Evolutionary conservation across 1,140 invertebrate genomes (phyloP), one percentile per base, ranked within the genome.

Genomic region (Lepidurus apus): DNA sequence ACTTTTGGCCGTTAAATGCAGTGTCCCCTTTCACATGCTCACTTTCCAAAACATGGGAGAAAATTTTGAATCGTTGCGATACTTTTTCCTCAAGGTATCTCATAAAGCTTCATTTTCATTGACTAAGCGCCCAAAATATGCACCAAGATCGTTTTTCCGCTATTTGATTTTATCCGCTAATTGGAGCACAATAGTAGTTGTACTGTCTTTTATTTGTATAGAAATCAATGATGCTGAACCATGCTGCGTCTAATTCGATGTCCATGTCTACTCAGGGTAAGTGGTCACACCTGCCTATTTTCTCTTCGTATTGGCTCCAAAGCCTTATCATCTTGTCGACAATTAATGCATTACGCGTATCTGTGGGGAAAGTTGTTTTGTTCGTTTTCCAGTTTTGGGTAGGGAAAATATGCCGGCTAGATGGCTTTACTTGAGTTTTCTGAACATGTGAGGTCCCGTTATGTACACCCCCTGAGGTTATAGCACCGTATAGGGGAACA

Each of bases 161-260:
- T 1, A 13, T n/a, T 21, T 65, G n/a, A 65, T 21, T 65, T 13
- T 13, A 4, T 13, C 34, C 34, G 34, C 1, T 65, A 7, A 17
- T 21, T 65, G 13, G 17, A 17, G 0, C 21, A 65, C 17, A n/a
- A 65, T n/a, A n/a, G 1, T 7, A 9, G 53, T 7, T 7, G 6
- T 65, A 17, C 1, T 17, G 13, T 17, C 17, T 65, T 65, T 7
- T 65, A 65, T 65, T 21, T 21, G 53, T 17, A 8, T 21, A 65
- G 53, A 65, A 65, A 65, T 65, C 53, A 17, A 65, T 65, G 53
- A 65, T 65, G 53, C 17, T 65, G 53, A 65, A 65, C 53, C 53
- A 65, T 65, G 4, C 53, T 13, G 53, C 53, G 9, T n/a, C 53
- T 21, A 65, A 65, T 65, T 9, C 53, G 17, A 21, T 65, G 17